Evolutionary conservation across 2,888 invertebrate genomes (phyloP).

Genomic region (Phasia obesa): DNA sequence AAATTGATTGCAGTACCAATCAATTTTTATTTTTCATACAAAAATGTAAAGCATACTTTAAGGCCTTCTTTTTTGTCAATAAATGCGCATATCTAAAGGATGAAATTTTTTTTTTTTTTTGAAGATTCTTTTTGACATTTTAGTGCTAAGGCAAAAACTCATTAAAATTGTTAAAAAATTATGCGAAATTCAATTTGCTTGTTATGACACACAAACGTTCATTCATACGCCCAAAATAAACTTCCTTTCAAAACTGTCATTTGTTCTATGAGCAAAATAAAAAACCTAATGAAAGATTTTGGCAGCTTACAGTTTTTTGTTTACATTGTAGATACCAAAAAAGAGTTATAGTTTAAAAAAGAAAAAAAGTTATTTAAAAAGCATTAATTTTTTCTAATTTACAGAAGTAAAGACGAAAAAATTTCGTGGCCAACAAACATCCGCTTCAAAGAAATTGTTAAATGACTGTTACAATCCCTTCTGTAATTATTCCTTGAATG

Average conservation of each 20-base stretch:
- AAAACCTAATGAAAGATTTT: background rate
- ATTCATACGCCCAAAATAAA: background rate
- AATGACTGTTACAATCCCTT: no score
- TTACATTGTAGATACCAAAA: no score
- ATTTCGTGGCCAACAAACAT: no score
- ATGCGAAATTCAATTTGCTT: background rate
- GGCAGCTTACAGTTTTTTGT: background rate
- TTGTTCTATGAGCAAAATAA: background rate
- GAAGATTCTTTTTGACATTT: background rate
- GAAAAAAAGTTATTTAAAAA: no score
- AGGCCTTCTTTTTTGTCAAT: background rate
- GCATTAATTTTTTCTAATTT: no score
- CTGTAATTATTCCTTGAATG: no score
- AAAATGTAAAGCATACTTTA: slow-evolving; percentile 1
- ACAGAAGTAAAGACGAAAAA: no score
- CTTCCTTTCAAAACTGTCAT: background rate
- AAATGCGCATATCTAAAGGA: slow-evolving; percentile 1
- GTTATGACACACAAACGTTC: background rate
- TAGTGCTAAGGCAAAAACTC: background rate
- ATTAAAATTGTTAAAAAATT: slow-evolving; percentile 1
- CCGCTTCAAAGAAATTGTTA: no score
- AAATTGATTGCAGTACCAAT: no score
- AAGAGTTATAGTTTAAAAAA: no score
- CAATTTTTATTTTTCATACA: background rate
- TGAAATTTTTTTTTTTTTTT: background rate